Percentiles rank a stretch among this genome's conserved stretches.
Conservation (phyloP, 2,113 vertebrate species). For the Percopsis transmontana region DNA sequence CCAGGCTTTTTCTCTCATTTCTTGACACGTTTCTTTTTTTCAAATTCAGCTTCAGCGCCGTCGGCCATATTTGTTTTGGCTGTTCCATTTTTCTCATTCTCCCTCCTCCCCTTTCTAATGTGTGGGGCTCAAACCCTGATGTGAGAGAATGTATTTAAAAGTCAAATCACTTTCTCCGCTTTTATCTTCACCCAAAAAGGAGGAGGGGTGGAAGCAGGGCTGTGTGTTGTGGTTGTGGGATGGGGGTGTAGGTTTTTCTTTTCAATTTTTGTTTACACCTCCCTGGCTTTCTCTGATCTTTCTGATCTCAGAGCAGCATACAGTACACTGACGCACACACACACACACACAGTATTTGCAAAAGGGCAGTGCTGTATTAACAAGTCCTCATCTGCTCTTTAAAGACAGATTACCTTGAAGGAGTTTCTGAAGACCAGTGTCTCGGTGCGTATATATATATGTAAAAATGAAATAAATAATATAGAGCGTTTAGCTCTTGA, state of each 20-base stretch:
- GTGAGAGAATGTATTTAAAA: constrained; percentile 33
- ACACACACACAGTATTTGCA: background rate
- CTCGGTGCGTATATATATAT: background rate
- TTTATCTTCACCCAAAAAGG: constrained; percentile 50
- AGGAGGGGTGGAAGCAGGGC: background rate
- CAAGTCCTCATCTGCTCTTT: background rate
- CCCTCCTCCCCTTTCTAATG: constrained; percentile 23
- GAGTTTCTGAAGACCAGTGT: background rate
- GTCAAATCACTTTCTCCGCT: constrained; percentile 32
- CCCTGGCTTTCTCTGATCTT: constrained; percentile 17
- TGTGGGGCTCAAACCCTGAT: constrained; percentile 25
- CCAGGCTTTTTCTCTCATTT: background rate
- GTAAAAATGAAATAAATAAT: background rate
- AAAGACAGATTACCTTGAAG: background rate
- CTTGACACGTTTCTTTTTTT: too few relatives aligned
- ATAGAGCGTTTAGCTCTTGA: background rate
- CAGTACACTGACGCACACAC: background rate
- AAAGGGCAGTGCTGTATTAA: background rate
- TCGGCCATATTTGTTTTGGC: too few relatives aligned
- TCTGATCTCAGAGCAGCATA: constrained; percentile 15
- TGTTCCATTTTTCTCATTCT: constrained; percentile 8
- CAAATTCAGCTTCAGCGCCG: too few relatives aligned
- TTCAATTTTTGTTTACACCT: constrained; percentile 15
- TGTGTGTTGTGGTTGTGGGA: constrained; percentile 2
- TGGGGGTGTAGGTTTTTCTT: constrained; percentile 1